A percentile compares a stretch with the other conserved stretches of the same genome.
Conservation (phyloP, 2,888 invertebrate species). For the Drosophila atroscutellata region DNA sequence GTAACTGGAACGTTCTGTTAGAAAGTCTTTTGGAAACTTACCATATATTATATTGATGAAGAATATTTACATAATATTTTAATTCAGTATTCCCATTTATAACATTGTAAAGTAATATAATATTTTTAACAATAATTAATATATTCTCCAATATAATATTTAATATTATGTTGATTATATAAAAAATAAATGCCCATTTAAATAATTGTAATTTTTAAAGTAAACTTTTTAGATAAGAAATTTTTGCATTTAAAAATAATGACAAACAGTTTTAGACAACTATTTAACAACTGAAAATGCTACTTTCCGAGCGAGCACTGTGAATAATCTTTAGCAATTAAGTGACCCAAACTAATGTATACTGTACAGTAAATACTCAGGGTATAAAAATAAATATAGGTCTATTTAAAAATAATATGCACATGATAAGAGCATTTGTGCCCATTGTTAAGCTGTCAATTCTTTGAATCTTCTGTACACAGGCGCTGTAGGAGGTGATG, state of each 20-base stretch:
- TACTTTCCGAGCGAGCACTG: not conserved
- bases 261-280: not conserved
- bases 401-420: not conserved
- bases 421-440: constrained; percentile 1
- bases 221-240: not conserved
- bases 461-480: constrained; percentile 84
- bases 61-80: not conserved
- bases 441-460: constrained; percentile 7
- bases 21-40: not conserved
- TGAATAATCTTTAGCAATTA: constrained; percentile 6
- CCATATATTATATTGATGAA: not conserved
- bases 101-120: not conserved
- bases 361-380: constrained; percentile 17
- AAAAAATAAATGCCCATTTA: not conserved
- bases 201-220: not conserved
- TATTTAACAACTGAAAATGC: not conserved
- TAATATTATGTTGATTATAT: not conserved
- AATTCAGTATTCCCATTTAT: not conserved
- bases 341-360: constrained; percentile 13
- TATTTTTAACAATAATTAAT: not conserved
- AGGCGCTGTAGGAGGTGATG: constrained; percentile 96
- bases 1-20: not conserved
- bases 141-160: not conserved
- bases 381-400: not conserved
- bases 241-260: not conserved